Base-by-base conservation (phyloP, 2,888 invertebrate genomes). In the Anticlea derivata region DNA sequence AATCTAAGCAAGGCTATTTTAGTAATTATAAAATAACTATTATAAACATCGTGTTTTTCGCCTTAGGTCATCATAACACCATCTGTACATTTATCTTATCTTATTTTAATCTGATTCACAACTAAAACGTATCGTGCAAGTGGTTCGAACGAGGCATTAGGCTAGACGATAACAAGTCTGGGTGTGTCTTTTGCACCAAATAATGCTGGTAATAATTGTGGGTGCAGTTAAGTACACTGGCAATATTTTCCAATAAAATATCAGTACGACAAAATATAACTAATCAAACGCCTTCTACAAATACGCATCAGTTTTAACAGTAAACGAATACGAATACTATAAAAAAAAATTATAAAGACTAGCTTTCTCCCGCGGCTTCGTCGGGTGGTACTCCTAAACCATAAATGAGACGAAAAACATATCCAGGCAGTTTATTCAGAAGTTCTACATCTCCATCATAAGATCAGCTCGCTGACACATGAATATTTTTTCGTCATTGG, bases 121-220 rank as follows among this genome's bases (percentile, higher is more conserved):
- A 17, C 20, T 30, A 56, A 46, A 55, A 11, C 29, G 11, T 31
- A 47, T 55, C 55, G 51, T 60, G 64, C 58, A 46, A 67, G 53
- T 59, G 41, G 66, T 73, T 66, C 66, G 70, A 86, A 81, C 83
- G 80, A 68, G 70, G 85, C 87, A 80, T 72, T 73, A 81, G 75
- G 80, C 80, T 78, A 80, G 76, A 75, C 75, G 74, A 80, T 86
- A 87, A 86, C 87, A 80, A 85, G 83, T 83, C 75, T 83, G 84
- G 87, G 88, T 84, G 88, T 86, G 87, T 86, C 83, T 78, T 71
- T 70, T 82, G 85, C 76, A 86, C 87, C 83, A 83, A 83, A 87
- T 86, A 84, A 78, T 79, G 72, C 70, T 75, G 71, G 78, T 80
- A 79, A 85, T 86, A 83, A 86, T 86, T 84, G 81, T 81, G 67